These are phyloP conservation scores for Hirtodrosophila cameraria DNA, from an alignment of 2,888 invertebrate species.

Conservation along the genomic window DNA sequence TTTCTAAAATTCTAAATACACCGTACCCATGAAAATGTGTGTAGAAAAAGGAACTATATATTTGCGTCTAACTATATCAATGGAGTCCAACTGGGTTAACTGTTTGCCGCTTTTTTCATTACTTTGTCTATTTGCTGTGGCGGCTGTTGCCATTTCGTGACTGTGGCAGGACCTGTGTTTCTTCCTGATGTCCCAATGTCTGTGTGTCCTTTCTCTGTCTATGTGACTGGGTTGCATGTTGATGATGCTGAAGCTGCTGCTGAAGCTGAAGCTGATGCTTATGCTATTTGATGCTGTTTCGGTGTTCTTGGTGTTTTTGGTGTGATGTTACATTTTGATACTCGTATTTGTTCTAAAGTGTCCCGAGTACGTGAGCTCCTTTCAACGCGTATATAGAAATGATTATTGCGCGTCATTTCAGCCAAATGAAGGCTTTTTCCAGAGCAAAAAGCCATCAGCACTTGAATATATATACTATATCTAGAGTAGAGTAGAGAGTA, in stretches of 20 bases:
- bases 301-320: slow-evolving; percentile 33
- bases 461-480: slow-evolving; percentile 38
- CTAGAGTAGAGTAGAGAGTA: too few relatives aligned
- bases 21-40: too few relatives aligned
- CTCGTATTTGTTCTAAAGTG: slow-evolving; percentile 68
- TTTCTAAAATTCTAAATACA: too few relatives aligned
- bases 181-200: background rate
- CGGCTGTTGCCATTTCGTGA: slow-evolving; percentile 58
- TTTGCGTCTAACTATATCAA: too few relatives aligned
- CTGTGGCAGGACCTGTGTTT: slow-evolving; percentile 21
- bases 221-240: slow-evolving; percentile 44
- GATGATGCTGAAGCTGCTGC: slow-evolving; percentile 7
- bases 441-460: slow-evolving; percentile 35
- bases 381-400: slow-evolving; percentile 61
- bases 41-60: background rate
- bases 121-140: slow-evolving; percentile 64
- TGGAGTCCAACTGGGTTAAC: slow-evolving; percentile 25
- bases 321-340: slow-evolving; percentile 77
- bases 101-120: slow-evolving; percentile 50
- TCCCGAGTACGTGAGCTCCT: slow-evolving; percentile 69
- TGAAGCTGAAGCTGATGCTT: slow-evolving; percentile 4
- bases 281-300: slow-evolving; percentile 25
- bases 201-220: background rate
- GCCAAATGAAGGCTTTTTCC: slow-evolving; percentile 51
- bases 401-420: slow-evolving; percentile 73